phyloP scores from a whole-genome alignment of 2,888 invertebrate genomes.

The Drosophila nigricruria region DNA sequence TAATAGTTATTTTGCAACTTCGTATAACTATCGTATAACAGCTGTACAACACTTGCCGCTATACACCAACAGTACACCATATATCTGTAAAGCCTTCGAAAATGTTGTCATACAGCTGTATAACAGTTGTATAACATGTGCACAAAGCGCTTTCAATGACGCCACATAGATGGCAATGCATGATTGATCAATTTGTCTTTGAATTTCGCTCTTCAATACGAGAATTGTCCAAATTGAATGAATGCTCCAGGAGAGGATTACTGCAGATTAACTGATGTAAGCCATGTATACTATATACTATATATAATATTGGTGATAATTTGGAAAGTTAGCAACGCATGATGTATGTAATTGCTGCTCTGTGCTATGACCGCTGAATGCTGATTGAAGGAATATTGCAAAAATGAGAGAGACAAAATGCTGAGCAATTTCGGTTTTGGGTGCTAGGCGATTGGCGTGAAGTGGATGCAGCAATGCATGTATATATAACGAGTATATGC shows the following conservation, averaged over 20 bases:
- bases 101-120: not conserved
- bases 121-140: slow-evolving; percentile 24
- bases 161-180: slow-evolving; percentile 4
- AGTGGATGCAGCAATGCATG: slow-evolving; percentile 8
- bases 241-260: slow-evolving; percentile 8
- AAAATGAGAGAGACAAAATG: not conserved
- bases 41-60: slow-evolving; percentile 2
- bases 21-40: not conserved
- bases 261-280: not conserved
- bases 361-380: slow-evolving; percentile 20
- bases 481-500: slow-evolving; percentile 25
- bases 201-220: not conserved
- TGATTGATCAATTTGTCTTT: slow-evolving; percentile 6
- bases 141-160: slow-evolving; percentile 11
- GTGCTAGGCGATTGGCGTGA: slow-evolving; percentile 24
- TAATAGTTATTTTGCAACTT: not conserved
- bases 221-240: slow-evolving; percentile 6
- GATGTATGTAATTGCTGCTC: slow-evolving; percentile 31
- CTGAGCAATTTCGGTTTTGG: slow-evolving; percentile 5
- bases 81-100: not conserved
- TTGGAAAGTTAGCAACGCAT: slow-evolving; percentile 12
- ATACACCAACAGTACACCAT: slow-evolving; percentile 1
- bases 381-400: slow-evolving; percentile 12
- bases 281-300: not conserved
- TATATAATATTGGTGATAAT: slow-evolving; percentile 10